Percentiles rank a stretch among this genome's conserved stretches.
Evolutionary conservation across 2,113 vertebrate genomes (phyloP).

Genomic region (Mystacornis crossleyi): DNA sequence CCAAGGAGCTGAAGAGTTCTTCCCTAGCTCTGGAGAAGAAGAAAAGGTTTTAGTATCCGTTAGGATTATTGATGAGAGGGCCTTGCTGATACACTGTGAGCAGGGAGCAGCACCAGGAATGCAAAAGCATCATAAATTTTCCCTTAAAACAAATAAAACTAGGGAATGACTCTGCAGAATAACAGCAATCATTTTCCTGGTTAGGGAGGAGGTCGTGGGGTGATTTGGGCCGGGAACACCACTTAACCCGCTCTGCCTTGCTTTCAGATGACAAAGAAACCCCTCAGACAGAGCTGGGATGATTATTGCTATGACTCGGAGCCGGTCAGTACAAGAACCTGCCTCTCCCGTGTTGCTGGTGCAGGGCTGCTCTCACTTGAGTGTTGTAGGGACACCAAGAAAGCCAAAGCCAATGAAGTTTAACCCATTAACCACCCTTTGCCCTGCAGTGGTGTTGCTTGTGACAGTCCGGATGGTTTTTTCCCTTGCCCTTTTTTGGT

Average conservation of each 20-base stretch:
- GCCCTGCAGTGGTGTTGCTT: not conserved
- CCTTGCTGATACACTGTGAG: not conserved
- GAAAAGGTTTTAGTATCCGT: not conserved
- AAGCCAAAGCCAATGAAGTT: not conserved
- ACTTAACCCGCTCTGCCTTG: conserved; percentile 84
- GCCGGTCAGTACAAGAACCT: conserved; percentile 88
- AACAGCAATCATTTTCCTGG: not conserved
- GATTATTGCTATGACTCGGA: conserved; percentile 94
- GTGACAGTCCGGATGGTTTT: not conserved
- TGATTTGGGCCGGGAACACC: conserved; percentile 51
- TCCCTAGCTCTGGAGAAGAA: not conserved
- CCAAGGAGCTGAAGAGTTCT: not conserved
- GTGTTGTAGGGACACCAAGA: not conserved
- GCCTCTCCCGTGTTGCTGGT: conserved; percentile 38
- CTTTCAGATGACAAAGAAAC: conserved; percentile 97
- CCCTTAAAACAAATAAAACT: not conserved
- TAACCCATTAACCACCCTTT: not conserved
- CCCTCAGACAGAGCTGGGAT: conserved; percentile 91
- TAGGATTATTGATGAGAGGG: not conserved
- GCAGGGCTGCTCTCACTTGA: conserved; percentile 43
- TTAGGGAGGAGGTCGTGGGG: conserved; percentile 1
- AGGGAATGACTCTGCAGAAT: not conserved
- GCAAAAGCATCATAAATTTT: not conserved
- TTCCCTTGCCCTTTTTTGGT: not conserved
- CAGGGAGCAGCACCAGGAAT: not conserved